These are phyloP conservation scores for Drosophila subquinaria DNA, from an alignment of 2,888 invertebrate species.

Conservation along the genomic window DNA sequence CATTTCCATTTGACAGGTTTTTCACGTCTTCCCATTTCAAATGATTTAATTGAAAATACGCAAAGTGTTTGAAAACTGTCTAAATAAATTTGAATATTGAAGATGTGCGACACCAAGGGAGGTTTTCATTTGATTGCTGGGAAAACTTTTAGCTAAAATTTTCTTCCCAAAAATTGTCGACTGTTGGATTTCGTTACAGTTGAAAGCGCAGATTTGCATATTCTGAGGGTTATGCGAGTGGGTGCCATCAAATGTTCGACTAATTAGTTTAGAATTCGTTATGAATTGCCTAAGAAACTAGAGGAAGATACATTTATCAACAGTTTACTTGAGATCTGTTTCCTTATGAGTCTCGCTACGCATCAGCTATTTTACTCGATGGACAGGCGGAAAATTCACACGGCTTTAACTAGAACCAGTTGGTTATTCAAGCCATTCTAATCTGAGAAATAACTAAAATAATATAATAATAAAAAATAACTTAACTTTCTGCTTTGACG, in stretches of 20 bases:
- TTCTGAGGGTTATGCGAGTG: conserved; percentile 16
- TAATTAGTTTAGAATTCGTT: conserved; percentile 45
- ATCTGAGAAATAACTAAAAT: background rate
- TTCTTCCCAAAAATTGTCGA: conserved; percentile 3
- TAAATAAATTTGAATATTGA: conserved; percentile 56
- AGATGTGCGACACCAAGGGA: conserved; percentile 11
- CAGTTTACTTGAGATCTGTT: conserved; percentile 15
- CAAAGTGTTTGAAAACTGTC: conserved; percentile 58
- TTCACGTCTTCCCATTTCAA: conserved; percentile 46
- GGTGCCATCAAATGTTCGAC: conserved; percentile 41
- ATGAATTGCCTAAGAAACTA: conserved; percentile 19
- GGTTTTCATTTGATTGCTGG: conserved; percentile 40
- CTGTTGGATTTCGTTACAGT: conserved; percentile 52
- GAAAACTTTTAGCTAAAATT: conserved; percentile 44
- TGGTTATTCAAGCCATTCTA: background rate
- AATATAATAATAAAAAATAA: background rate
- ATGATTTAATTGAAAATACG: conserved; percentile 76
- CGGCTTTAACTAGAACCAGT: background rate
- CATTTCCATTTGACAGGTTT: conserved; percentile 68
- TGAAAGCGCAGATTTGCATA: conserved; percentile 47
- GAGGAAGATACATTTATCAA: conserved; percentile 9
- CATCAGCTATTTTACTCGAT: conserved; percentile 15
- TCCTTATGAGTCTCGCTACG: conserved; percentile 5
- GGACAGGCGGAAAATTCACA: conserved; percentile 21
- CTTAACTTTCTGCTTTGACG: background rate